Evolutionary conservation across 2,888 invertebrate genomes (phyloP).

Genomic region (Leptinotarsa peninsularis): DNA sequence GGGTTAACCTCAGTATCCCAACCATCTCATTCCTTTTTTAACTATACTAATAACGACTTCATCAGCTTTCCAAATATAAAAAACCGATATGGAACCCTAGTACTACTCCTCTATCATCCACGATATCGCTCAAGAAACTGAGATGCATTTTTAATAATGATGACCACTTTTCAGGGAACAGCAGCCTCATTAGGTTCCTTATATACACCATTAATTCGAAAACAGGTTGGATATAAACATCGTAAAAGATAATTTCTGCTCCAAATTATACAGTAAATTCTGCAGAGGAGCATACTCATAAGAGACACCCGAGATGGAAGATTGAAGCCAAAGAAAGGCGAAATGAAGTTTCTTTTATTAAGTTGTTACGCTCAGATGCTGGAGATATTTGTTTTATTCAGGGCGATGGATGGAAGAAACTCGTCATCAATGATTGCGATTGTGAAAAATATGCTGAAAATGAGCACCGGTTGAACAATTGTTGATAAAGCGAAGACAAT

Average conservation of each 20-base stretch:
- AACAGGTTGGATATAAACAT: conserved; percentile 32
- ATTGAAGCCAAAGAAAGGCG: conserved; percentile 23
- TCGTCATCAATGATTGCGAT: neutral
- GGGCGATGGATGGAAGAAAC: neutral
- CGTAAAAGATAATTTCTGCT: conserved; percentile 29
- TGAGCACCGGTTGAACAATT: too few species aligned
- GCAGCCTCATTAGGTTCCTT: conserved; percentile 18
- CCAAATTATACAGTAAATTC: conserved; percentile 39
- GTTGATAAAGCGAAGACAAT: too few species aligned
- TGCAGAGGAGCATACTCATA: conserved; percentile 22
- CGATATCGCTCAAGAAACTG: conserved; percentile 4
- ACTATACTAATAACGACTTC: conserved; percentile 4
- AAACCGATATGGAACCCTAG: neutral
- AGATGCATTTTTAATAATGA: conserved; percentile 28
- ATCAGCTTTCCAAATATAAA: conserved; percentile 13
- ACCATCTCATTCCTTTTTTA: neutral
- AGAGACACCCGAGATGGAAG: conserved; percentile 27
- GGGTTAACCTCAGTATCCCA: neutral
- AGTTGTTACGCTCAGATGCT: neutral
- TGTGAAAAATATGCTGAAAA: too few species aligned
- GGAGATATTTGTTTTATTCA: neutral
- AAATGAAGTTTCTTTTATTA: conserved; percentile 1
- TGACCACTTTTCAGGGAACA: conserved; percentile 21
- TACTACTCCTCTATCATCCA: neutral
- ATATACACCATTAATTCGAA: conserved; percentile 28